These are phyloP conservation scores for Crotalus viridis DNA, from an alignment of 2,113 vertebrate species.

Conservation along the genomic window DNA sequence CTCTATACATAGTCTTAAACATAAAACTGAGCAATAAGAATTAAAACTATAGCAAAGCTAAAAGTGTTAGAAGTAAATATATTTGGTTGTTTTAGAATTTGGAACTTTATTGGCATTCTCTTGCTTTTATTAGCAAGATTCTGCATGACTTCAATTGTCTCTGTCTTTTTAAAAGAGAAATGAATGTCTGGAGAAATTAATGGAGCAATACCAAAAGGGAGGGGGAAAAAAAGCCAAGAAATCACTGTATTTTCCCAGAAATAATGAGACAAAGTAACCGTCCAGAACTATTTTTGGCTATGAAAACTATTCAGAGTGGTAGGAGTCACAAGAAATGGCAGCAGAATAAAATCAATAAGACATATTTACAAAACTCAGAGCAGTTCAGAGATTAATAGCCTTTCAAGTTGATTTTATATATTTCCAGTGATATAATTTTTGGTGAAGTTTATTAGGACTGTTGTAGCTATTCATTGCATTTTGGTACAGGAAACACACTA, in stretches of 20 bases:
- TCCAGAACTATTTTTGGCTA: slow-evolving; percentile 50
- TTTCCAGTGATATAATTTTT: background rate
- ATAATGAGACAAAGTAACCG: slow-evolving; percentile 59
- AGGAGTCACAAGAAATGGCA: slow-evolving; percentile 49
- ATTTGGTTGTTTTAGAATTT: slow-evolving; percentile 52
- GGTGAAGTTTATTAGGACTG: background rate
- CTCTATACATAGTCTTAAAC: slow-evolving; percentile 36
- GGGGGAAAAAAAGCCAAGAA: slow-evolving; percentile 40
- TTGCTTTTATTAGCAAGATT: slow-evolving; percentile 62
- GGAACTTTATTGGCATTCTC: slow-evolving; percentile 58
- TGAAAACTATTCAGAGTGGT: slow-evolving; percentile 49
- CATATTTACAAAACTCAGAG: slow-evolving; percentile 35
- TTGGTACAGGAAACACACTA: background rate
- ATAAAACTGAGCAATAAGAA: slow-evolving; percentile 39
- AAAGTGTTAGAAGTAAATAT: slow-evolving; percentile 51
- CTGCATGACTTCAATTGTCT: slow-evolving; percentile 58
- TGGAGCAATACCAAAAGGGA: slow-evolving; percentile 42
- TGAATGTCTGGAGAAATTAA: slow-evolving; percentile 65
- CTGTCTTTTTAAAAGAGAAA: slow-evolving; percentile 65
- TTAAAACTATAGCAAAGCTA: slow-evolving; percentile 45
- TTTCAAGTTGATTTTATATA: slow-evolving; percentile 21
- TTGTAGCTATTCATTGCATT: background rate
- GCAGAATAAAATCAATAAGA: slow-evolving; percentile 45
- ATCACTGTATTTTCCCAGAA: slow-evolving; percentile 35
- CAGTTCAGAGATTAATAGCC: background rate